Base-by-base conservation (phyloP, 1,140 invertebrate genomes). In the Drosophila triauraria region DNA sequence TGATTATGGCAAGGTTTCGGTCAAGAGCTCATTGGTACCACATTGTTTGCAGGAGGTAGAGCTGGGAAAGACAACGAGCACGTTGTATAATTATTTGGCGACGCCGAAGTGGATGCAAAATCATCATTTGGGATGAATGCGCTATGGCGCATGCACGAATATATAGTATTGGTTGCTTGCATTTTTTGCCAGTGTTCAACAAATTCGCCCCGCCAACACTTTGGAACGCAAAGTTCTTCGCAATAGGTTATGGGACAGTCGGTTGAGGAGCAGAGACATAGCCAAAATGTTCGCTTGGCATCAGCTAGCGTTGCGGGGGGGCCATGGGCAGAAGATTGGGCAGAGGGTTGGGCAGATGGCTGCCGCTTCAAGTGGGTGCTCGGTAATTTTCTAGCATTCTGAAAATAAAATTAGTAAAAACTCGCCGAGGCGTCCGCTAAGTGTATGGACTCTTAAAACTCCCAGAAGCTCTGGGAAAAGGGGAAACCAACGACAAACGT, bases 371-470 rank as follows among this genome's bases (percentile, higher is more conserved):
- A 84, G 77, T 84, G 81, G 78, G 53, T 77, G 74, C 67, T 79
- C 80, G 77, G 47, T 81, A 83, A 88, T 88, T 90, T 88, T 75
- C 72, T 74, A 90, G 85, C 85, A 88, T 80, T 88, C 81, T 90
- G 84, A 62, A 61, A 90, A 90, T 90, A 84, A 69, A 88, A 88
- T 88, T 88, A 84, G 88, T 78, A 90, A 84, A 80, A 88, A 81
- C 84, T 90, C 78, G 85, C 64, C 69, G 77, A 82, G 77, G 85
- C 85, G 81, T 77, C 75, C 78, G 80, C 78, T 88, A 90, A 84
- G 85, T 88, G 84, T 85, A 81, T 88, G 74, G 84, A 77, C 84
- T 78, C 71, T 88, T 90, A 88, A 84, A 80, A 65, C 81, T 62
- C 78, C 77, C 82, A 75, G 56, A 64, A 69, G 63, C 44, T 61